Evolutionary conservation across 2,113 vertebrate genomes (phyloP).

Genomic region (Numida meleagris): DNA sequence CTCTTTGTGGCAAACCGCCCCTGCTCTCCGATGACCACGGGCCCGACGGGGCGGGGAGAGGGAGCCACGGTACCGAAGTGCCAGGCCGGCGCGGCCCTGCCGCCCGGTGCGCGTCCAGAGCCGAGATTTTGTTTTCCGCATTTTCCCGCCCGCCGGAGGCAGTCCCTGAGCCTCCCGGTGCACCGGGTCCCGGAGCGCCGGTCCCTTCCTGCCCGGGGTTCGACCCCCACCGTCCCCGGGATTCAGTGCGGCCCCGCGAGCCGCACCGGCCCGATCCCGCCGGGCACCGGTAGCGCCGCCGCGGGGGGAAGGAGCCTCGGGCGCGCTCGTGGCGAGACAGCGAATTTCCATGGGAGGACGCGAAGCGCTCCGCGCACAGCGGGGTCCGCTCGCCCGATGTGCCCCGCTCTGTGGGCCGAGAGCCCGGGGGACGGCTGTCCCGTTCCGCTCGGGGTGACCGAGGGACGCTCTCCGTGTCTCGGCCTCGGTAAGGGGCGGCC

Average conservation of each 20-base stretch:
- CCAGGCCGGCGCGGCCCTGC: background rate
- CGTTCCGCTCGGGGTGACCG: too few species aligned
- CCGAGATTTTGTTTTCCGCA: background rate
- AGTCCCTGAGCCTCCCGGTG: background rate
- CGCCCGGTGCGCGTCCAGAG: background rate
- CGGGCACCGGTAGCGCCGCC: background rate
- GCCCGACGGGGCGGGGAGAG: background rate
- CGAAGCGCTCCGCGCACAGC: background rate
- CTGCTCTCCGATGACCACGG: too few species aligned
- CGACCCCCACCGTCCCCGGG: too few species aligned
- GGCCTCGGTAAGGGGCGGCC: too few species aligned
- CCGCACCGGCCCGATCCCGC: background rate
- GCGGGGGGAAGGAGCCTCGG: background rate
- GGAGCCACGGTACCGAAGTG: background rate
- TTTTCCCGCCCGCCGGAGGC: background rate
- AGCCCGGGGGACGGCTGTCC: background rate
- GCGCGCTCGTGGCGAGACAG: background rate
- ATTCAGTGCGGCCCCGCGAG: too few species aligned
- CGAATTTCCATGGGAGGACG: background rate
- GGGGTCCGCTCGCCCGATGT: background rate
- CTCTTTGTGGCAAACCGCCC: background rate
- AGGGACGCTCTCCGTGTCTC: too few species aligned
- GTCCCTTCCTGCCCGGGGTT: background rate
- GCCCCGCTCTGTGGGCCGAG: background rate
- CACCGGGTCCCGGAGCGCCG: background rate